A percentile compares a stretch with the other conserved stretches of the same genome.
These are phyloP conservation scores for Periophthalmus magnuspinnatus DNA, from an alignment of 2,797 vertebrate genomes.

Conservation along the genomic window DNA sequence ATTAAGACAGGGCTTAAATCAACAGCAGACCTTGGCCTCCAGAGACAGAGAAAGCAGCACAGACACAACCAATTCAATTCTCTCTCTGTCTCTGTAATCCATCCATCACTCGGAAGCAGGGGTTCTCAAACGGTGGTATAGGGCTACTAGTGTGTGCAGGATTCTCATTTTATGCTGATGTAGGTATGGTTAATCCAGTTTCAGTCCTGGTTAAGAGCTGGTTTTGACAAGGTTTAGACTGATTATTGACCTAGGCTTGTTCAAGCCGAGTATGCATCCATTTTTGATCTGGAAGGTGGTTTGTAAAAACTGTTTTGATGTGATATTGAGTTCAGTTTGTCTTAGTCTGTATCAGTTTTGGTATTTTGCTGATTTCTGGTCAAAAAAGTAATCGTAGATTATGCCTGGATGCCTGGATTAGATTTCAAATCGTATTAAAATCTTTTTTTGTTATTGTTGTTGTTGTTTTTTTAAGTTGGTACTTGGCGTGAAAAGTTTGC, in stretches of 20 bases:
- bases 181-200: not conserved
- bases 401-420: not conserved
- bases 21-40: slow-evolving; percentile 73
- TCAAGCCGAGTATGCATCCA: not conserved
- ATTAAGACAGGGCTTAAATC: slow-evolving; percentile 77
- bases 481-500: slow-evolving; percentile 1
- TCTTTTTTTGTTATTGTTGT: too few relatives aligned
- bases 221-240: not conserved
- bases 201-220: not conserved
- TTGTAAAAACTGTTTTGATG: too few relatives aligned
- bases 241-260: not conserved
- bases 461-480: not conserved
- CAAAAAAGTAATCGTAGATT: not conserved
- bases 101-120: slow-evolving; percentile 61
- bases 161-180: not conserved
- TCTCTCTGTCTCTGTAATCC: slow-evolving; percentile 66
- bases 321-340: not conserved
- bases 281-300: not conserved
- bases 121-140: slow-evolving; percentile 1
- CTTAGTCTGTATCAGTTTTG: not conserved
- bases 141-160: not conserved
- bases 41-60: slow-evolving; percentile 54
- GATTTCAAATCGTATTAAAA: not conserved
- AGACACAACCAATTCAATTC: slow-evolving; percentile 65
- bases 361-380: not conserved